Conservation (phyloP, 2,113 vertebrate genomes). For the Piaya cayana region DNA sequence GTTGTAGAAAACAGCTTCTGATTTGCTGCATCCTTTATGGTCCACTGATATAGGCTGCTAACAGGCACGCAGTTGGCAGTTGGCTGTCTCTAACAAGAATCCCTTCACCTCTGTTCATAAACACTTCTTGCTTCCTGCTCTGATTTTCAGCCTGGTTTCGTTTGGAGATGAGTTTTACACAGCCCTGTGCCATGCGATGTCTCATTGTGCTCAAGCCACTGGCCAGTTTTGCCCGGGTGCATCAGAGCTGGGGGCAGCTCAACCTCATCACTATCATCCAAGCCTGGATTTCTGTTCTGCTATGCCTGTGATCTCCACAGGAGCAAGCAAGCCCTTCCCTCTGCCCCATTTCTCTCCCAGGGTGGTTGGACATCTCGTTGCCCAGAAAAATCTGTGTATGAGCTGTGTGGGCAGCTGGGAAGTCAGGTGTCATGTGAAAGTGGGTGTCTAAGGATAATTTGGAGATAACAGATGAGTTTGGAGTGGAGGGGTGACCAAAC, state of each 20-base stretch:
- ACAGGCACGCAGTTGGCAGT: not conserved
- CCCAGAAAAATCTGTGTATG: rapidly evolving
- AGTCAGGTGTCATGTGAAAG: not conserved
- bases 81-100: not conserved
- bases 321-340: not conserved
- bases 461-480: not conserved
- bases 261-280: no score
- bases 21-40: not conserved
- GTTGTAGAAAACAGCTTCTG: not conserved
- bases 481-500: not conserved
- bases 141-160: not conserved
- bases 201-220: not conserved
- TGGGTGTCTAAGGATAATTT: rapidly evolving
- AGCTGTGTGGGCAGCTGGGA: not conserved
- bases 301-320: rapidly evolving
- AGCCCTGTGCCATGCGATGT: not conserved
- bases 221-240: not conserved
- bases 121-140: not conserved
- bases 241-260: not conserved
- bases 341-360: not conserved
- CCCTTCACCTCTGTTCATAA: not conserved
- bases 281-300: not conserved
- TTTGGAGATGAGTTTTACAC: not conserved
- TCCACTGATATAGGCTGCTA: not conserved
- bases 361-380: not conserved